Percentiles rank a stretch among this genome's conserved stretches.
Conservation (phyloP, 92 coral and sea anemone genomes). For the Chrysogorgia sp. region DNA sequence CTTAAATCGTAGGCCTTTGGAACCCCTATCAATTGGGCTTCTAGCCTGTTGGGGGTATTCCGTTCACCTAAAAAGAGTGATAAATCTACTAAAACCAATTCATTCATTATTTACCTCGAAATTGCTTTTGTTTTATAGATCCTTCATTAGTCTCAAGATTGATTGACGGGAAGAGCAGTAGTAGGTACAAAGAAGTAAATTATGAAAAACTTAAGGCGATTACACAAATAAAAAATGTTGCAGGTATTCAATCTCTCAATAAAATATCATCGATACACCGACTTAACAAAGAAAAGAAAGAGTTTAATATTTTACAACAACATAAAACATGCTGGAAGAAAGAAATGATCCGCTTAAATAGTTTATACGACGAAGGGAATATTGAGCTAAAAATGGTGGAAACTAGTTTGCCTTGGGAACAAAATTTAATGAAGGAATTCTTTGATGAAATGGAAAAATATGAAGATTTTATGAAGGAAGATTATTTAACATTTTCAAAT, state of each 20-base stretch:
- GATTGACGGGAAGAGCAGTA: slow-evolving; percentile 76
- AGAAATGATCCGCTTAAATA: slow-evolving; percentile 74
- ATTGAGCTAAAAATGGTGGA: slow-evolving; percentile 76
- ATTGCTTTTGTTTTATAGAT: slow-evolving; percentile 56
- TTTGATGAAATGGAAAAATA: slow-evolving; percentile 79
- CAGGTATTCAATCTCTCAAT: slow-evolving; percentile 74
- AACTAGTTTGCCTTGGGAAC: slow-evolving; percentile 78
- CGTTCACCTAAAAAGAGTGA: too few relatives aligned
- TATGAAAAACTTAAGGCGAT: slow-evolving; percentile 95
- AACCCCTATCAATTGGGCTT: too few relatives aligned
- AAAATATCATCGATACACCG: slow-evolving; percentile 83
- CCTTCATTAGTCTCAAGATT: slow-evolving; percentile 82
- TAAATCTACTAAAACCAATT: too few relatives aligned
- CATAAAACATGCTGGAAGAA: slow-evolving; percentile 94
- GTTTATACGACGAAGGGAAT: slow-evolving; percentile 71
- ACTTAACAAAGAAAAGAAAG: slow-evolving; percentile 82
- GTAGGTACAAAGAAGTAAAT: slow-evolving; percentile 76
- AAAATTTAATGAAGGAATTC: slow-evolving; percentile 72
- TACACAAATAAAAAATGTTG: slow-evolving; percentile 84
- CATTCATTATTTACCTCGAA: not conserved
- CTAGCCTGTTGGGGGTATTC: too few relatives aligned
- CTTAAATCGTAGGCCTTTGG: too few relatives aligned
- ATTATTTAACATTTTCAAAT: slow-evolving; percentile 70
- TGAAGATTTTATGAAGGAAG: slow-evolving; percentile 75
- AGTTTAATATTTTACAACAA: slow-evolving; percentile 79